Percentiles rank a stretch among this genome's conserved stretches.
Conservation (phyloP, 2,113 vertebrate species). For the Tragulus kanchil region DNA sequence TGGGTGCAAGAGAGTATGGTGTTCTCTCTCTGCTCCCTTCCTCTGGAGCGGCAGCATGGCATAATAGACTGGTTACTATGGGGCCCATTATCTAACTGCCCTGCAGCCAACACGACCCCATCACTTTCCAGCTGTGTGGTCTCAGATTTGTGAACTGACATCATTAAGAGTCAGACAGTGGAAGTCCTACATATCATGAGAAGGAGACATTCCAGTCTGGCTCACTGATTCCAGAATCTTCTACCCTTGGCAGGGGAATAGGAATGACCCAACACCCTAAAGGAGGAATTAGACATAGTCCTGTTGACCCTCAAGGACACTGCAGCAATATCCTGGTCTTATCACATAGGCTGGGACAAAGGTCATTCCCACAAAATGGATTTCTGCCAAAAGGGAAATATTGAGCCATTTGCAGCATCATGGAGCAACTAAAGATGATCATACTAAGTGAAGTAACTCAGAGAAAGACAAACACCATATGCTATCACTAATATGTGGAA, state of each 20-base stretch:
- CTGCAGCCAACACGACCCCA: neutral
- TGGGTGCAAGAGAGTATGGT: neutral
- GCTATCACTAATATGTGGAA: neutral
- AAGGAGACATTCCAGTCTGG: neutral
- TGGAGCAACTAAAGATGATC: neutral
- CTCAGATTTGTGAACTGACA: neutral
- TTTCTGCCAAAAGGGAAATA: neutral
- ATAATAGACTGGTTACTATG: neutral
- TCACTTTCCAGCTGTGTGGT: neutral
- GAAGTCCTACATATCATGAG: neutral
- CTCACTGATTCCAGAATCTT: neutral
- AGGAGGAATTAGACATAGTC: neutral
- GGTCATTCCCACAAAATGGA: neutral
- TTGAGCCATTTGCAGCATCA: neutral
- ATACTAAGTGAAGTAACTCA: neutral
- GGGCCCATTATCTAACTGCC: neutral
- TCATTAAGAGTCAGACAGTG: neutral
- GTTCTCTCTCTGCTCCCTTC: neutral
- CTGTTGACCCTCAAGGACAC: neutral
- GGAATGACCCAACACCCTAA: neutral
- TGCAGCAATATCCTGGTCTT: neutral
- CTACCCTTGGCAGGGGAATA: accelerated
- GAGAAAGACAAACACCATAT: neutral
- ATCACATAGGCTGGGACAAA: neutral
- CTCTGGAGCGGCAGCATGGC: neutral